Percentiles rank a stretch among this genome's conserved stretches.
phyloP scores from a whole-genome alignment of 2,113 vertebrate genomes.

The Theristicus caerulescens region DNA sequence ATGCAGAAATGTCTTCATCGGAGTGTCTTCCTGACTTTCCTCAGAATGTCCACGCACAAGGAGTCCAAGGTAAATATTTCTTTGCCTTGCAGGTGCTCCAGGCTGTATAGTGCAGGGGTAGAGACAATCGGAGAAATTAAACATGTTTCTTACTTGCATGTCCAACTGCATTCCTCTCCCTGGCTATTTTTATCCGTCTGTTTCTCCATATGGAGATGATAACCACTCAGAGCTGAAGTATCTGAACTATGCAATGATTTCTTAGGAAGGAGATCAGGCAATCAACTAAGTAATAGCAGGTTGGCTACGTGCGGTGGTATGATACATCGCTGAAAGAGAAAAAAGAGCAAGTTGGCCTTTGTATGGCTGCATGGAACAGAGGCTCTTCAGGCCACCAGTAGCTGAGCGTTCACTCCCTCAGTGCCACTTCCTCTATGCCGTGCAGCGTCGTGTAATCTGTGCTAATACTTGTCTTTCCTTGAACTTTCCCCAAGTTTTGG shows the following conservation, averaged over 20 bases:
- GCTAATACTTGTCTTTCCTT: neutral
- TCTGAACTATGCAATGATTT: neutral
- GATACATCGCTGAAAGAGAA: neutral
- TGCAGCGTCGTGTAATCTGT: accelerated
- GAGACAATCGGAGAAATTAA: neutral
- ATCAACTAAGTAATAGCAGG: neutral
- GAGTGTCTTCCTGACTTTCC: slow-evolving; percentile 88
- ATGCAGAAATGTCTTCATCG: slow-evolving; percentile 84
- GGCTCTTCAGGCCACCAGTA: neutral
- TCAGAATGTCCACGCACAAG: slow-evolving; percentile 96
- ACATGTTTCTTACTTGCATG: neutral
- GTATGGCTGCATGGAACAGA: neutral
- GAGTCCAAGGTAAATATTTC: slow-evolving; percentile 87
- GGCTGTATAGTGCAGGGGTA: neutral
- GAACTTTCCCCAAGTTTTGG: neutral
- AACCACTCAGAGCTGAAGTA: too few species aligned
- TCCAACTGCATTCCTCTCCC: neutral
- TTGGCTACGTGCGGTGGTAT: neutral
- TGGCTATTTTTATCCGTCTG: neutral
- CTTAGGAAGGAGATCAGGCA: neutral
- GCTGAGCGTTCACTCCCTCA: accelerated
- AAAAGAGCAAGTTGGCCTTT: neutral
- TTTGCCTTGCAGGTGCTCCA: neutral
- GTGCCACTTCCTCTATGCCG: neutral
- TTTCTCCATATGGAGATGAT: neutral